Conservation (phyloP, 2,888 invertebrate species). For the Tetranychus piercei region DNA sequence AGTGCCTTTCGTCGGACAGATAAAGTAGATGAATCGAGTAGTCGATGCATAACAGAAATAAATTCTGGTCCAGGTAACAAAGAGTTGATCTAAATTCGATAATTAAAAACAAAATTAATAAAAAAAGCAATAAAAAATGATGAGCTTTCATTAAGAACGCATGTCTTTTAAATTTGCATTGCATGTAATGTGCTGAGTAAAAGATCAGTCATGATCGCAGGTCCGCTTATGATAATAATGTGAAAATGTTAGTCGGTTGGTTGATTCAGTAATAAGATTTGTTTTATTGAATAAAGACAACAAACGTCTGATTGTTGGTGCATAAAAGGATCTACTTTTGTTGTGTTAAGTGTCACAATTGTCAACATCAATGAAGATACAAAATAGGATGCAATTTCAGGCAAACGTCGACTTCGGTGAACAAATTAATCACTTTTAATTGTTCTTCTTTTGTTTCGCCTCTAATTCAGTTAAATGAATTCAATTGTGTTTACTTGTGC, state of each 20-base stretch:
- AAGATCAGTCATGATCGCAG: no score
- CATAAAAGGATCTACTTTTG: no score
- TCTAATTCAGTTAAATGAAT: neutral
- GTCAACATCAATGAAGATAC: no score
- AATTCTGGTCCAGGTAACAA: neutral
- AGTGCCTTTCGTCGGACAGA: slow-evolving; percentile 55
- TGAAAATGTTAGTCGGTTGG: no score
- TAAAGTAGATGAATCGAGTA: neutral
- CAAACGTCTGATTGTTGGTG: no score
- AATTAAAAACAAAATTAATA: neutral
- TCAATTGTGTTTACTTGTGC: neutral
- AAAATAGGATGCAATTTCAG: neutral
- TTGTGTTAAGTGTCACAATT: no score
- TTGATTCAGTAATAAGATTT: no score
- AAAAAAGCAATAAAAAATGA: neutral
- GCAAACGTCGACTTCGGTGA: neutral
- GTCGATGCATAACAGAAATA: neutral
- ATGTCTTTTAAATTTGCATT: no score
- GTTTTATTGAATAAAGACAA: no score
- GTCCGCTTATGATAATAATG: no score
- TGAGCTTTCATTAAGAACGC: no score
- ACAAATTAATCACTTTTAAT: neutral
- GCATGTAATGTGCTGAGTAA: no score
- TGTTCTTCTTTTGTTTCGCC: neutral
- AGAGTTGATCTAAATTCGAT: neutral